Conservation (phyloP, 2,113 vertebrate genomes). For the Leptosomus discolor region DNA sequence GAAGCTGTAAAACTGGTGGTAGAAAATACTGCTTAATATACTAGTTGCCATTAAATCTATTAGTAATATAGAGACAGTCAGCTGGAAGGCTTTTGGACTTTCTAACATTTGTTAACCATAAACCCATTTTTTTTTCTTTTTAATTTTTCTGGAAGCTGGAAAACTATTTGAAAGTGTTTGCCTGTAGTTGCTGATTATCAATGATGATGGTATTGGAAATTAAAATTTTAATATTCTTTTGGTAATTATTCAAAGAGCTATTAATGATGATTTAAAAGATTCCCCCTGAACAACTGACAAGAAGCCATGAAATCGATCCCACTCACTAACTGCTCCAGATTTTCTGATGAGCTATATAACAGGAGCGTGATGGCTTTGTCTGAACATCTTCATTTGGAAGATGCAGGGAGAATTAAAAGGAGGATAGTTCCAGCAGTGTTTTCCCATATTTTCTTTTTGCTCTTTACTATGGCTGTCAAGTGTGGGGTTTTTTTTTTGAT, state of each 20-base stretch:
- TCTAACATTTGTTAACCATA: background rate
- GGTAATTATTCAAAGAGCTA: background rate
- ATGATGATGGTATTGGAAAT: rapidly evolving
- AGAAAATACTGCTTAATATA: background rate
- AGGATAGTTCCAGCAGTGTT: background rate
- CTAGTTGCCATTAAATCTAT: background rate
- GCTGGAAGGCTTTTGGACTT: background rate
- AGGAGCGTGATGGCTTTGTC: background rate
- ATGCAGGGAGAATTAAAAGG: background rate
- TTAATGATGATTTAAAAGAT: background rate
- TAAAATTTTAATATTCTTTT: background rate
- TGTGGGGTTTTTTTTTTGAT: background rate
- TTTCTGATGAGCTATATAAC: background rate
- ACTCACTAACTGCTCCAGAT: background rate
- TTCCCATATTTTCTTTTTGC: background rate
- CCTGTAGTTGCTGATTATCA: background rate
- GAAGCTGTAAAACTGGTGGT: background rate
- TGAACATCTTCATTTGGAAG: background rate
- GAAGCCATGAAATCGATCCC: background rate
- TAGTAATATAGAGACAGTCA: background rate
- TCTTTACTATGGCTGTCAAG: background rate
- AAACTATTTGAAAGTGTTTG: background rate
- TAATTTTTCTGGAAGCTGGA: background rate
- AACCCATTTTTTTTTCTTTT: background rate
- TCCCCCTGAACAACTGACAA: background rate